Base-by-base conservation (phyloP, 2,113 vertebrate species). In the Pluvianellus socialis region DNA sequence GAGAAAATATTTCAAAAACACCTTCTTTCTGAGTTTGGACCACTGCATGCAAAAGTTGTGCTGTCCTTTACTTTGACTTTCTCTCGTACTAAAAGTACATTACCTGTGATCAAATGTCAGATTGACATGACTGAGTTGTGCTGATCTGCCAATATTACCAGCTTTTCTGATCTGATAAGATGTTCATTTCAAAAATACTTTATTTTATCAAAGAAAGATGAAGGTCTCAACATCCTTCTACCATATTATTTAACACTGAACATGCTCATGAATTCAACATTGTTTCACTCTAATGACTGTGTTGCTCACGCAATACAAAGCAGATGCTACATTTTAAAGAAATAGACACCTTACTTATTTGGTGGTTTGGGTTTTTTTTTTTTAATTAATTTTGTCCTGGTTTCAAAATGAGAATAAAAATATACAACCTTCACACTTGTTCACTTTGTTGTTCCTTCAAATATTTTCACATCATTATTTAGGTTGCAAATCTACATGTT, bases 81-180 rank as follows among this genome's bases (percentile, higher is more conserved):
- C n/a, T 52, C 65, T 77, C n/a, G 79, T 94, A 86, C 40, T 58
- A 70, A 90, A 93, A 90, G 93, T 82, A 77, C 67, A 96, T 61
- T 94, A 45, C 63, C 87, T 96, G 55, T 93, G 94, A 96, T 96
- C 94, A 94, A 85, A 88, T 49, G 88, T 86, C 92, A 97, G 95
- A 94, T 92, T 92, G 80, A 92, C 85, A 90, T 72, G 83, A 85
- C 79, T 73, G 75, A 94, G 66, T 94, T 92, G 79, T 88, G 73
- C 74, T 96, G 86, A 95, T 95, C 96, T 93, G 84, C 86, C 74
- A 86, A 89, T 97, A 96, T 90, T 80, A 82, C 63, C 77, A 95
- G 74, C 87, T 94, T 97, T 93, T 86, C 92, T 96, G 85, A 96
- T 94, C 65, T 96, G 90, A 97, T 94, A 97, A 72, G 85, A 52